phyloP scores from a whole-genome alignment of 2,797 vertebrate species.

The Chaunax sp. region DNA sequence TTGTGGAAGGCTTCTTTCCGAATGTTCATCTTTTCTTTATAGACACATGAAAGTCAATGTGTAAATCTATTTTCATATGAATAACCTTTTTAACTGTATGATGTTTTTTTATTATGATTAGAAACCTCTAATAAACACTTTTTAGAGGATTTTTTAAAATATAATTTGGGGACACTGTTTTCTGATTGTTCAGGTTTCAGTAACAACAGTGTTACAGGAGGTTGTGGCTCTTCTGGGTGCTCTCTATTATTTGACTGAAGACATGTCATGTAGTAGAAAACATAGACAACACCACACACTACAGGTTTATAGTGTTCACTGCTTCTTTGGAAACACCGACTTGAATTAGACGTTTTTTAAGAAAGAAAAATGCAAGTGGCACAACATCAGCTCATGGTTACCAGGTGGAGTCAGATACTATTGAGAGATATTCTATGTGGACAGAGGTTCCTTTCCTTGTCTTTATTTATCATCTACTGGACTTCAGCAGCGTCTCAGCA shows the following conservation, averaged over 20 bases:
- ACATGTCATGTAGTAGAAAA: background rate
- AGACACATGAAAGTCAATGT: too few species aligned
- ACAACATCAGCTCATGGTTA: background rate
- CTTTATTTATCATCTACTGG: conserved; percentile 19
- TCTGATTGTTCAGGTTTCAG: too few species aligned
- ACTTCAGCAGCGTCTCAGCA: conserved; percentile 27
- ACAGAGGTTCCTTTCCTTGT: conserved; percentile 15
- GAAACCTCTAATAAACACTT: too few species aligned
- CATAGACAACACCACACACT: background rate
- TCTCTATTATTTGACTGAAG: background rate
- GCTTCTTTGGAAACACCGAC: background rate
- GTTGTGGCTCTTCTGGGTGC: too few species aligned
- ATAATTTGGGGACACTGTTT: too few species aligned
- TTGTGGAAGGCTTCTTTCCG: too few species aligned
- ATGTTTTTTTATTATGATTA: too few species aligned
- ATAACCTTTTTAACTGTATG: too few species aligned
- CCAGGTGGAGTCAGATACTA: background rate
- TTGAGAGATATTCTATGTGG: background rate
- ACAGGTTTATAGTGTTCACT: background rate
- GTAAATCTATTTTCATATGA: too few species aligned
- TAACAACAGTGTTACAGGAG: too few species aligned
- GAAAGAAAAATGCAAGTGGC: background rate
- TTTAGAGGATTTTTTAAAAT: too few species aligned
- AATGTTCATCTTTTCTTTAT: too few species aligned
- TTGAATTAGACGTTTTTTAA: background rate